Percentiles rank a stretch among this genome's conserved stretches.
Evolutionary conservation across 2,113 vertebrate species (phyloP).

Genomic region (Meriones unguiculatus): DNA sequence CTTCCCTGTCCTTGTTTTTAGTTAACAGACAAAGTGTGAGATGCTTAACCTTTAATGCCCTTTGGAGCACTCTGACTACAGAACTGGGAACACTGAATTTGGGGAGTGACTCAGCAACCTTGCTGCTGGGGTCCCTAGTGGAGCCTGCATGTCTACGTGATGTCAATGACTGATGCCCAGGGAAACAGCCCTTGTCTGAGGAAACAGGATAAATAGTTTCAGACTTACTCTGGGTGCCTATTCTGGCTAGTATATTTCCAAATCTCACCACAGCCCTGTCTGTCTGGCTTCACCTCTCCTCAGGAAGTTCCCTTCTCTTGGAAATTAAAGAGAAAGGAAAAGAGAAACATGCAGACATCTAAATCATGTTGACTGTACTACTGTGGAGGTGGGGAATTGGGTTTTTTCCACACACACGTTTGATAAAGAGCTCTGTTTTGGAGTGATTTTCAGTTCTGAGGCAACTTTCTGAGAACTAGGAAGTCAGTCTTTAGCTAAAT

Average conservation of each 20-base stretch:
- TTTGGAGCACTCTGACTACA: conserved; percentile 8
- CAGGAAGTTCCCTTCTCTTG: conserved; percentile 55
- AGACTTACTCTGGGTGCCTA: conserved; percentile 23
- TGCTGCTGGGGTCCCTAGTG: not conserved
- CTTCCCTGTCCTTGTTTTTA: conserved; percentile 63
- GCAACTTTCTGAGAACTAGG: conserved; percentile 10
- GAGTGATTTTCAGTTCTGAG: conserved; percentile 45
- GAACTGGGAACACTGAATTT: conserved; percentile 55
- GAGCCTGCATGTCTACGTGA: conserved; percentile 34
- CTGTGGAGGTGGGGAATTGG: not conserved
- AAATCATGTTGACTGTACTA: conserved; percentile 5
- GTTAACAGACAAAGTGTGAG: conserved; percentile 69
- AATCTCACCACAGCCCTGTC: not conserved
- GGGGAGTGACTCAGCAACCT: conserved; percentile 74
- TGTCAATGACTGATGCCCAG: conserved; percentile 36
- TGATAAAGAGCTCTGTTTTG: conserved; percentile 37
- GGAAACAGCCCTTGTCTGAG: conserved; percentile 59
- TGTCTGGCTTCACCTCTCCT: conserved; percentile 51
- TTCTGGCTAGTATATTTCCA: conserved; percentile 73
- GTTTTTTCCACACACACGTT: conserved; percentile 9
- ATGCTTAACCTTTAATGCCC: conserved; percentile 67
- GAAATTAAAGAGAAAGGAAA: conserved; percentile 1
- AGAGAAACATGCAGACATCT: not conserved
- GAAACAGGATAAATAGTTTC: conserved; percentile 70
- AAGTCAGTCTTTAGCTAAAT: not conserved